Conservation (phyloP, 1,140 invertebrate genomes). For the Apolygus lucorum region DNA sequence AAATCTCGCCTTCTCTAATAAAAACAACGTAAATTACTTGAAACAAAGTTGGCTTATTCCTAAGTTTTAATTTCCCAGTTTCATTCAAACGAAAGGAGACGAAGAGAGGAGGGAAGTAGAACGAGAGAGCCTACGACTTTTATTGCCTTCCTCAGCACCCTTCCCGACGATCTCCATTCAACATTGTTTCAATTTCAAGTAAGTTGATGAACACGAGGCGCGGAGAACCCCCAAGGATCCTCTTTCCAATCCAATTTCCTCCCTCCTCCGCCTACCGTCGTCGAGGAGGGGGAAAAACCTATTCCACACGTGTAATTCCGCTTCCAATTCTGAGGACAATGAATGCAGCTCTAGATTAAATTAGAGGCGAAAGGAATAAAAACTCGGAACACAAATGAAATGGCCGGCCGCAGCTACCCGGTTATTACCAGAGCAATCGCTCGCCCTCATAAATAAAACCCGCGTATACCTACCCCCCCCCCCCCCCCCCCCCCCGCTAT, state of each 20-base stretch:
- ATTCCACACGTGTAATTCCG: constrained; percentile 14
- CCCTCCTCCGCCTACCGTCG: too few species aligned
- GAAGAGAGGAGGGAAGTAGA: too few species aligned
- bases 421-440: constrained; percentile 18
- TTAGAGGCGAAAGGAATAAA: constrained; percentile 15
- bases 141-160: neutral
- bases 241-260: constrained; percentile 13
- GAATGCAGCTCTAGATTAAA: constrained; percentile 16
- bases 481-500: neutral
- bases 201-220: constrained; percentile 8
- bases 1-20: too few species aligned
- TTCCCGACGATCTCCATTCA: neutral
- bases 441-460: constrained; percentile 14
- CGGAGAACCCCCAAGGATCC: constrained; percentile 4
- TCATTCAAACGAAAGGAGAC: too few species aligned
- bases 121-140: neutral
- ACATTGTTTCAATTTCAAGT: constrained; percentile 16
- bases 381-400: constrained; percentile 15
- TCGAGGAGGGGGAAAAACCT: neutral
- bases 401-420: constrained; percentile 3
- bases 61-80: neutral
- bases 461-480: neutral
- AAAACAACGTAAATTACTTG: too few species aligned
- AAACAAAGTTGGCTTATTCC: too few species aligned
- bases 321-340: constrained; percentile 16